Conservation (phyloP, 2,113 vertebrate species). For the Phalacrocorax carbo region DNA sequence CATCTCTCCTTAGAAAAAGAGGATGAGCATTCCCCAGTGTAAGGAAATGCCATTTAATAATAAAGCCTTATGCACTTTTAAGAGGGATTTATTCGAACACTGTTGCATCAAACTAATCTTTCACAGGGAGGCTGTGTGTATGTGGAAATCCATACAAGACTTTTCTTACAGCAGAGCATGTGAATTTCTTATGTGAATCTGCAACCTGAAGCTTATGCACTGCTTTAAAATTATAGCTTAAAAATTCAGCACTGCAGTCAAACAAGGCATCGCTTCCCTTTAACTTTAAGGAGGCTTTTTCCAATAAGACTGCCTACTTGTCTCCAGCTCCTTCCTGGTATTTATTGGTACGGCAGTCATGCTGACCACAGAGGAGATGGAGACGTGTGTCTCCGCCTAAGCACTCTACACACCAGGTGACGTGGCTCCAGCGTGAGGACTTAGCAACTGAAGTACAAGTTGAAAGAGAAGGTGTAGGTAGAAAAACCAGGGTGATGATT, state of each 20-base stretch:
- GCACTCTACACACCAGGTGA: background rate
- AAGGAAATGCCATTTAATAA: background rate
- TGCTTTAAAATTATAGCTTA: background rate
- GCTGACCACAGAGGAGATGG: background rate
- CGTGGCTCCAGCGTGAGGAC: rapidly evolving
- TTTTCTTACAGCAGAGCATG: background rate
- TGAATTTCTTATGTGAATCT: background rate
- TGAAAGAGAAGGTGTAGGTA: background rate
- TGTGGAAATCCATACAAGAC: rapidly evolving
- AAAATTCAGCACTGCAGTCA: background rate
- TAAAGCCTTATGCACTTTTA: background rate
- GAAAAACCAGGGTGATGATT: background rate
- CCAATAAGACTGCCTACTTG: background rate
- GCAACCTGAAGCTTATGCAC: background rate
- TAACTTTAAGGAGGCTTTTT: background rate
- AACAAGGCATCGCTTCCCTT: background rate
- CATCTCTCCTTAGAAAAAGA: background rate
- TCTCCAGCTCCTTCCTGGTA: background rate
- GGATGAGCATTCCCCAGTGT: background rate
- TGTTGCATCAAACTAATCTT: background rate
- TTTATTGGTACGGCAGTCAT: background rate
- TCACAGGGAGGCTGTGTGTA: background rate
- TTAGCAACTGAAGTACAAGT: background rate
- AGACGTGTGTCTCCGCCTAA: rapidly evolving
- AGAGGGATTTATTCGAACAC: background rate